Evolutionary conservation across 2,888 invertebrate species (phyloP), one percentile per base, ranked within the genome.

Genomic region (Amblyjoppa proteus): DNA sequence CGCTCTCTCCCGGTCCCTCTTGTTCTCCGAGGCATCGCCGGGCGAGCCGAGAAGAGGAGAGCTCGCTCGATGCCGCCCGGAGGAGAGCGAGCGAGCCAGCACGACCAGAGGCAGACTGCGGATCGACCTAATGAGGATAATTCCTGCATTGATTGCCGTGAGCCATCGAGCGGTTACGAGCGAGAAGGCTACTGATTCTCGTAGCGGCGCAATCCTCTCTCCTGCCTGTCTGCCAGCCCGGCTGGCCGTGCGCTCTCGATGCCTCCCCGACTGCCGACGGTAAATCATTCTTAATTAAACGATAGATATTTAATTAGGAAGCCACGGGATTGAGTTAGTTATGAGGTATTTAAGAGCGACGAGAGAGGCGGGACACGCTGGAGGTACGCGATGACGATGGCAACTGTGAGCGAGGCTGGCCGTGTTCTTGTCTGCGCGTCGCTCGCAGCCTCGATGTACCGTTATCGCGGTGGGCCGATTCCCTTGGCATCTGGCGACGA

Each of bases 221-320:
- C 41, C 70, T 78, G 77, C 74, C 75, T 81, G 84, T 85, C 82
- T 87, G 76, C 82, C 84, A 79, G 75, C 31, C 69, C 83, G 79
- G 85, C 82, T 83, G 81, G 83, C 45, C 56, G 20, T 20, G 56
- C 70, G 76, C 81, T 66, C 83, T 73, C 74, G 53, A 0, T n/a
- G 34, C 61, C 79, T 61, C 82, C 77, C 84, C 68, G 83, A 84
- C 84, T 87, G 85, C 85, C 89, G 87, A 89, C 91, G 90, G 91
- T 93, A 93, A 93, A 93, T 93, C 93, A 93, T 93, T 93, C 92
- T 91, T 93, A 93, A 93, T 93, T 93, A 93, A 93, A 93, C 92
- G 93, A 93, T 93, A 91, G 92, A 93, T 93, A 92, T 93, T 93
- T 93, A 93, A 93, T 93, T 93, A 93, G 92, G 89, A 89, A 90